These are phyloP conservation scores for Saccostrea echinata DNA, from an alignment of 1,140 invertebrate genomes.

Conservation along the genomic window DNA sequence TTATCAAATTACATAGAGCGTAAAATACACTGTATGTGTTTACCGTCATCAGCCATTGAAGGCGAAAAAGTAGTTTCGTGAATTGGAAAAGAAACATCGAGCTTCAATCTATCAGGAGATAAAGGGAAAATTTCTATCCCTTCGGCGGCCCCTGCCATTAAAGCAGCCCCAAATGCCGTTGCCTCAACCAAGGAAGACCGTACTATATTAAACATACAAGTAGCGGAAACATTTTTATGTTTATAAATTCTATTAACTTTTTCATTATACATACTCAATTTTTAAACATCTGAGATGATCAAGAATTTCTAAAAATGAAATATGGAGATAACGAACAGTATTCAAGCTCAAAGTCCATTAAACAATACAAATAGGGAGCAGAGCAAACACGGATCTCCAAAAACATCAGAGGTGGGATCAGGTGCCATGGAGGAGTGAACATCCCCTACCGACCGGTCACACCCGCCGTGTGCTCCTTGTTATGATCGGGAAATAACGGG, in stretches of 20 bases:
- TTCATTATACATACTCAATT: not conserved
- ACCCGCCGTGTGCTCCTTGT: too few species aligned
- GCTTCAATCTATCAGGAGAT: not conserved
- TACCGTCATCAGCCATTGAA: slow-evolving; percentile 17
- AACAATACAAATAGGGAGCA: too few species aligned
- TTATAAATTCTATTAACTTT: not conserved
- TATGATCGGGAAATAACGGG: too few species aligned
- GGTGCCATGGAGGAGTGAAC: too few species aligned
- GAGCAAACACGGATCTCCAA: too few species aligned
- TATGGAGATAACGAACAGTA: too few species aligned
- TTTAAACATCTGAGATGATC: not conserved
- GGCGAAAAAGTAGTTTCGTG: slow-evolving; percentile 13
- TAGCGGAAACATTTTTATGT: not conserved
- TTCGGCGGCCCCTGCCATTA: slow-evolving; percentile 50
- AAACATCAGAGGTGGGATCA: too few species aligned
- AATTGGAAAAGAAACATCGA: slow-evolving; percentile 30
- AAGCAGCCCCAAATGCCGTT: slow-evolving; percentile 42
- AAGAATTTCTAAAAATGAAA: not conserved
- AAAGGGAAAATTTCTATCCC: slow-evolving; percentile 41
- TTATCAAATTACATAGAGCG: not conserved
- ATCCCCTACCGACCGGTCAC: too few species aligned
- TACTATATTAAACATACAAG: not conserved
- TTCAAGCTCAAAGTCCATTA: too few species aligned
- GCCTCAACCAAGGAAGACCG: slow-evolving; percentile 32
- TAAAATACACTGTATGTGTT: not conserved